These are phyloP conservation scores for Drosophila arawakana DNA, from an alignment of 1,140 invertebrate species.

Conservation along the genomic window DNA sequence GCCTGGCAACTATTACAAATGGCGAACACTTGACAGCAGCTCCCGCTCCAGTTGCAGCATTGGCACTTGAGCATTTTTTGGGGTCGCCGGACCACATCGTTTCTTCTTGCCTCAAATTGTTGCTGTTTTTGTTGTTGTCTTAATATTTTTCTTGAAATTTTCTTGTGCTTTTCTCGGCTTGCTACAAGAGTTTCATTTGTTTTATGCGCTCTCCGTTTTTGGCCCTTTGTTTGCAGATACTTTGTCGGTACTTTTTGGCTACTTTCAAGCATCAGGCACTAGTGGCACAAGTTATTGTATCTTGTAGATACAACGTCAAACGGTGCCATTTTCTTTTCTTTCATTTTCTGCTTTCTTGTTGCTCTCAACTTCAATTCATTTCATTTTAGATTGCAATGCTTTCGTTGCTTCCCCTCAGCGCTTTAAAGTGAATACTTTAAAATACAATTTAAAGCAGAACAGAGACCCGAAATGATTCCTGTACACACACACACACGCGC, in stretches of 20 bases:
- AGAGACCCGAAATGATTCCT: constrained; percentile 17
- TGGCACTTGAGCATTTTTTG: constrained; percentile 62
- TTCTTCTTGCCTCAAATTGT: constrained; percentile 12
- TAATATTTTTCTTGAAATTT: constrained; percentile 82
- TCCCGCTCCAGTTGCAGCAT: constrained; percentile 19
- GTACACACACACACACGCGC: constrained; percentile 11
- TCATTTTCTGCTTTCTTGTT: constrained; percentile 9
- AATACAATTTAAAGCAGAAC: constrained; percentile 54
- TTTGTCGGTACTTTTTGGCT: constrained; percentile 82
- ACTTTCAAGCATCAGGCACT: constrained; percentile 73
- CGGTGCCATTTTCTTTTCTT: constrained; percentile 45
- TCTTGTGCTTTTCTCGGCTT: constrained; percentile 76
- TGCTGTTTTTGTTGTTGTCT: constrained; percentile 74
- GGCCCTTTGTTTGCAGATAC: constrained; percentile 73
- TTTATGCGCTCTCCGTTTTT: constrained; percentile 78
- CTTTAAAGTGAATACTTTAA: constrained; percentile 54
- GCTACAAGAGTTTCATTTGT: constrained; percentile 80
- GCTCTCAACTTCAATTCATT: background rate
- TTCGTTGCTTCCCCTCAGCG: constrained; percentile 1
- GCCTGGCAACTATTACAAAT: constrained; percentile 76
- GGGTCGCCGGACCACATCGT: background rate
- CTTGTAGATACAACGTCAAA: constrained; percentile 77
- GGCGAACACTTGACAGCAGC: constrained; percentile 52
- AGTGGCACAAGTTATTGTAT: constrained; percentile 80
- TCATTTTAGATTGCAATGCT: constrained; percentile 22